Percentiles rank a stretch among this genome's conserved stretches.
Conservation (phyloP, 2,113 vertebrate genomes). For the Zosterops japonicus region DNA sequence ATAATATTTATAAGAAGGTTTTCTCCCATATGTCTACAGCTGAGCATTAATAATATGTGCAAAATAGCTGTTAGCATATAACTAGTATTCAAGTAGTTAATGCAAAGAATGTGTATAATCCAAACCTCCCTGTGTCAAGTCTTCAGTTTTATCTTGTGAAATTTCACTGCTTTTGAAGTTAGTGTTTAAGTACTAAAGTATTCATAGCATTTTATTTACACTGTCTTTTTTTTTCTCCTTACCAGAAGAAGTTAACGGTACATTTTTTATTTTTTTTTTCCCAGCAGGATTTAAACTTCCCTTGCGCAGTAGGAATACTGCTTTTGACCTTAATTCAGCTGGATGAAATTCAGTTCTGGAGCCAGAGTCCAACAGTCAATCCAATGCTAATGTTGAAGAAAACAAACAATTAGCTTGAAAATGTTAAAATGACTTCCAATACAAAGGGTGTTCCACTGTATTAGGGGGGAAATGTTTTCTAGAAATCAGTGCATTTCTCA, state of each 20-base stretch:
- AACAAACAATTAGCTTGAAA: not conserved
- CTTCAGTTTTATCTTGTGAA: not conserved
- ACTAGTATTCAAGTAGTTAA: not conserved
- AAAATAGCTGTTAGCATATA: not conserved
- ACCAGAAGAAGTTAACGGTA: not conserved
- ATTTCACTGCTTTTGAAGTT: not conserved
- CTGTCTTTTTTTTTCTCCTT: not conserved
- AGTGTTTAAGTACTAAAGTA: not conserved
- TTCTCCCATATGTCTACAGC: not conserved
- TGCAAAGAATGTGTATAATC: not conserved
- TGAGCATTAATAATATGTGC: not conserved
- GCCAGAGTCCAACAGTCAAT: not conserved
- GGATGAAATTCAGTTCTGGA: not conserved
- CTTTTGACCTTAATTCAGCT: constrained; percentile 21
- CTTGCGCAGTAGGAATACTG: not conserved
- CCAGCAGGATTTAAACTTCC: not conserved
- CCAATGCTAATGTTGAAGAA: not conserved
- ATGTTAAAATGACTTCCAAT: not conserved
- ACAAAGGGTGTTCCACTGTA: not conserved
- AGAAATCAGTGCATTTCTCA: not conserved
- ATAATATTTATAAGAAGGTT: not conserved
- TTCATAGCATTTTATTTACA: not conserved
- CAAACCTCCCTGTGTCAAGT: not conserved
- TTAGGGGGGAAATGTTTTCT: not conserved
- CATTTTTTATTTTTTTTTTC: not conserved